Evolutionary conservation across 2,797 vertebrate species (phyloP), one percentile per base, ranked within the genome.

Genomic region (Esox masquinongy): DNA sequence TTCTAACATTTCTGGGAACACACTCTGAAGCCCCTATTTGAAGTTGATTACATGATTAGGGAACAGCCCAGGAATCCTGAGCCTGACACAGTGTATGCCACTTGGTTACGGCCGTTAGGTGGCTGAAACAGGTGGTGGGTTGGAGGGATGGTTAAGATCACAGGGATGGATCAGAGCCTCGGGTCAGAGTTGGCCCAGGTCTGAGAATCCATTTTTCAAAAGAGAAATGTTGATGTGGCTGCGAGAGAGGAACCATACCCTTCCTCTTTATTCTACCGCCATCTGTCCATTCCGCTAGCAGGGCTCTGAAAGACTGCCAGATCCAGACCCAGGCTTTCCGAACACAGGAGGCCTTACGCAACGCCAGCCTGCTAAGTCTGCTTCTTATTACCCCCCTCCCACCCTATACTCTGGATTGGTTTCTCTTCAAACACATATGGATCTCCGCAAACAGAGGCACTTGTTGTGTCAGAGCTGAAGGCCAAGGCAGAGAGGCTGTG

Each of bases 361-460:
- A 91, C 88, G 31, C 29, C 82, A 51, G 83, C 51, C 67, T 59
- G 70, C 70, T 73, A n/a, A 64, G 85, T 63, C 86, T 90, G 90
- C 80, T 91, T 84, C 74, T 47, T 17, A 88, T 92, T 91, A 91
- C 34, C 75, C 17, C 36, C 36, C 36, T 5, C 1, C 75, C 80
- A 67, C 51, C 78, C 68, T 74, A 51, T 17, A n/a, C 71, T 24
- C 26, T 69, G 78, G 71, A 82, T 51, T 72, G 74, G 56, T 71
- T 79, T 31, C 17, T 49, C 47, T 31, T 16, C 47, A 53, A 4
- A 78, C 15, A 49, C 88, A 88, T 72, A 74, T 83, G 84, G 86
- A 74, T 73, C 64, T 66, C 82, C 79, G 90, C 85, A 88, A 85
- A 89, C 84, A 53, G 87, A 85, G 88, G 90, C 88, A 84, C 87